A percentile compares a stretch with the other conserved stretches of the same genome.
Evolutionary conservation across 1,140 invertebrate genomes (phyloP).

Genomic region (Drosophila dunni): DNA sequence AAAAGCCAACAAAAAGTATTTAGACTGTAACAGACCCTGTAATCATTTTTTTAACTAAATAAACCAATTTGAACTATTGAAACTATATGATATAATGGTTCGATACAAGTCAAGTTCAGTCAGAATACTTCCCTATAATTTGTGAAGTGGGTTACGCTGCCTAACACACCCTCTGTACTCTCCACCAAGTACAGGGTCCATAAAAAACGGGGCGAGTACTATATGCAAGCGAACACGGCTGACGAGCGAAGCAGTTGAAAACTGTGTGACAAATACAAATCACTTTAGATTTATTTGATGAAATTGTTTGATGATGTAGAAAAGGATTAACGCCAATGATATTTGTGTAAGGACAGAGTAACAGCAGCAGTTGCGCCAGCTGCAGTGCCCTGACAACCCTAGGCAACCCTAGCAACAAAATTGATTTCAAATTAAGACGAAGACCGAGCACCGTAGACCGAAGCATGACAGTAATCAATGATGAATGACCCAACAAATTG

Average conservation of each 20-base stretch:
- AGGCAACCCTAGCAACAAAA: slow-evolving; percentile 41
- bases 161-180: too few species aligned
- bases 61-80: too few species aligned
- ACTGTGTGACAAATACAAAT: slow-evolving; percentile 81
- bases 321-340: slow-evolving; percentile 80
- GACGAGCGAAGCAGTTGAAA: slow-evolving; percentile 62
- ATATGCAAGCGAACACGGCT: slow-evolving; percentile 12
- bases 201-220: not conserved
- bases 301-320: slow-evolving; percentile 81
- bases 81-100: too few species aligned
- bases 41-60: too few species aligned
- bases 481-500: slow-evolving; percentile 40
- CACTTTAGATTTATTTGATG: slow-evolving; percentile 80
- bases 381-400: slow-evolving; percentile 7
- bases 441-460: slow-evolving; percentile 23
- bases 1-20: not conserved
- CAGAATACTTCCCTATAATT: too few species aligned
- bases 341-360: slow-evolving; percentile 60
- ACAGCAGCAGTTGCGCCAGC: not conserved
- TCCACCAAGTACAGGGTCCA: too few species aligned
- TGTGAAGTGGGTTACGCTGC: too few species aligned
- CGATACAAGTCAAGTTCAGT: too few species aligned
- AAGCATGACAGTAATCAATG: slow-evolving; percentile 66
- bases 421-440: slow-evolving; percentile 65
- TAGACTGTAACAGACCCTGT: too few species aligned